Base-by-base conservation (phyloP, 2,113 vertebrate species). In the Atherinomorus stipes region DNA sequence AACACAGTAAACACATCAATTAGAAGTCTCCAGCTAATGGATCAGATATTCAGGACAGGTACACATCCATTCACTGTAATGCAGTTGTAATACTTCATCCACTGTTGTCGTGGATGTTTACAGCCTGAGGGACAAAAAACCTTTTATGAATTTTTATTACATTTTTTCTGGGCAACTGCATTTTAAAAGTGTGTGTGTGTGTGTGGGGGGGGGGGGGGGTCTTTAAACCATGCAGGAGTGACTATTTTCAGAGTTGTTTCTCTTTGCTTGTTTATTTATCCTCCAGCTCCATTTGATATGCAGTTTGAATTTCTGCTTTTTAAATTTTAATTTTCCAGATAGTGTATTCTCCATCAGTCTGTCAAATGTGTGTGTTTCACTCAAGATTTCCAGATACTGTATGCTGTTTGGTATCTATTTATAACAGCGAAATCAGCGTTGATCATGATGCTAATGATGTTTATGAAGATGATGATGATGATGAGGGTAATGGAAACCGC, bases 1-100 rank as follows among this genome's bases (percentile, higher is more conserved):
- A 62, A 66, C 11, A 22, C 50, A 19, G 71, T 75, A 72, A 77
- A 67, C 71, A 60, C 25, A 72, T 76, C 60, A 77, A 89, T 84
- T 79, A 66, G 74, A 64, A 57, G 51, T 60, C 16, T 23, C 34
- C 25, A 23, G 12, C 21, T 38, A 11, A 64, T 53, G n/a, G 60
- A 71, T 64, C 68, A 73, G 37, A 49, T 21, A 76, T 67, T 44
- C 72, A 64, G 66, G 23, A 52, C 71, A 73, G 64, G 57, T 54
- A 12, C 58, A 11, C 57, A 73, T 53, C 52, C 50, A 72, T 84
- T 65, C 38, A 58, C 34, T 37, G n/a, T 61, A 47, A 10, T 50
- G 25, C 63, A 61, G 73, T 31, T 47, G 74, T 47, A 66, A 85
- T 84, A 64, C 74, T 74, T 86, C 68, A 78, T 53, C 23, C 19